Conservation (phyloP, 2,888 invertebrate species). For the Drosophila gaucha region DNA sequence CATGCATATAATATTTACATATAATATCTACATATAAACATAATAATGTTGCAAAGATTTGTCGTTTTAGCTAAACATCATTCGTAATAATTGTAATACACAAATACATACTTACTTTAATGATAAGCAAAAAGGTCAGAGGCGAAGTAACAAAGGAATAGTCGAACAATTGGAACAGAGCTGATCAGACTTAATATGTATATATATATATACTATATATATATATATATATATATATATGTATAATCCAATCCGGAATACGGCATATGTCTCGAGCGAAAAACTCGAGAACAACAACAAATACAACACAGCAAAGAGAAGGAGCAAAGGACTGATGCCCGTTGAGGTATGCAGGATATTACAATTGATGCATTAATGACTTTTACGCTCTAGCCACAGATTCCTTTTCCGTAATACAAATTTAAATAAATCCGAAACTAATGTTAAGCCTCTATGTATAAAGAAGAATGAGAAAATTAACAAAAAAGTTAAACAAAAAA, state of each 20-base stretch:
- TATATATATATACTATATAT: neutral
- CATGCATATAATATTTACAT: slow-evolving; percentile 35
- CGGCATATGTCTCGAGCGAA: too few relatives aligned
- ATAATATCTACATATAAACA: slow-evolving; percentile 41
- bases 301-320: neutral
- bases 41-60: slow-evolving; percentile 53
- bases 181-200: neutral
- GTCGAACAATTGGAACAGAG: slow-evolving; percentile 13
- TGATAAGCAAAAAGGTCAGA: slow-evolving; percentile 36
- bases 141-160: slow-evolving; percentile 15
- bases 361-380: slow-evolving; percentile 34
- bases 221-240: neutral
- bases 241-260: neutral
- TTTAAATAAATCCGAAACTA: slow-evolving; percentile 37
- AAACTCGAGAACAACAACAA: slow-evolving; percentile 5
- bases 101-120: slow-evolving; percentile 47
- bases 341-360: slow-evolving; percentile 39
- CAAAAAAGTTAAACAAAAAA: slow-evolving; percentile 4
- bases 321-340: slow-evolving; percentile 3
- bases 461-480: slow-evolving; percentile 27
- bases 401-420: slow-evolving; percentile 43
- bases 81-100: slow-evolving; percentile 52
- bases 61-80: slow-evolving; percentile 56
- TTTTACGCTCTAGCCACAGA: slow-evolving; percentile 34
- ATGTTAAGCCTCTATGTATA: slow-evolving; percentile 52